Evolutionary conservation across 2,113 vertebrate species (phyloP).

Genomic region (Oncorhynchus clarkii): DNA sequence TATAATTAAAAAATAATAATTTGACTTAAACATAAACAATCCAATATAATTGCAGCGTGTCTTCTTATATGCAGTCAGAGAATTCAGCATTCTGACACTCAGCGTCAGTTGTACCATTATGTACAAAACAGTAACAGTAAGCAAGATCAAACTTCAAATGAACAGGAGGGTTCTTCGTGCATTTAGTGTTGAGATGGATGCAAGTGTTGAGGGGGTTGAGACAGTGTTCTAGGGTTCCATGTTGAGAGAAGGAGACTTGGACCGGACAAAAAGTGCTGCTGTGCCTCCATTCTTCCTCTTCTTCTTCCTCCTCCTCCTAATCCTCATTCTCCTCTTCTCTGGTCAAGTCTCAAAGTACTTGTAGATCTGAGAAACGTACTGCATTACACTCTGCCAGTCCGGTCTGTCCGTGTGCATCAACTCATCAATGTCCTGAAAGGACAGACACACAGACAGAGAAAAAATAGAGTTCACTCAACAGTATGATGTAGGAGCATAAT

Average conservation of each 20-base stretch:
- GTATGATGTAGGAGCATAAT: not conserved
- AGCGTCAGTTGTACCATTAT: not conserved
- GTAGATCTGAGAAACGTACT: conserved; percentile 96
- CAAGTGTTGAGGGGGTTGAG: too few species aligned
- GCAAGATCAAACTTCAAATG: conserved; percentile 1
- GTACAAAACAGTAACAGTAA: not conserved
- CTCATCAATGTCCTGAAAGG: conserved; percentile 86
- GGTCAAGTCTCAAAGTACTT: conserved; percentile 96
- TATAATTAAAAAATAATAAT: conserved; percentile 22
- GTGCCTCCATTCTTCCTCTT: conserved; percentile 28
- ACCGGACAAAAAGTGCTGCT: conserved; percentile 43
- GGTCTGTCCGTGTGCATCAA: conserved; percentile 93
- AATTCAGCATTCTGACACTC: not conserved
- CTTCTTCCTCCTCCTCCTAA: not conserved
- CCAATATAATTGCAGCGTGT: conserved; percentile 1
- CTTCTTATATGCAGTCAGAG: not conserved
- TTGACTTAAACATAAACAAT: conserved; percentile 23
- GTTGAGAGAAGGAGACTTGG: conserved; percentile 5
- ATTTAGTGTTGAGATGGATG: not conserved
- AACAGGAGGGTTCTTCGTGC: not conserved
- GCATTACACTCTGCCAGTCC: conserved; percentile 98
- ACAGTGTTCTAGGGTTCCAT: not conserved
- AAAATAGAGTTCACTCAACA: not conserved
- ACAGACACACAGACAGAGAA: conserved; percentile 17
- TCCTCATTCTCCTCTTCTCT: not conserved